Base-by-base conservation (phyloP, 64 coral and sea anemone genomes). In the Montipora sp. region DNA sequence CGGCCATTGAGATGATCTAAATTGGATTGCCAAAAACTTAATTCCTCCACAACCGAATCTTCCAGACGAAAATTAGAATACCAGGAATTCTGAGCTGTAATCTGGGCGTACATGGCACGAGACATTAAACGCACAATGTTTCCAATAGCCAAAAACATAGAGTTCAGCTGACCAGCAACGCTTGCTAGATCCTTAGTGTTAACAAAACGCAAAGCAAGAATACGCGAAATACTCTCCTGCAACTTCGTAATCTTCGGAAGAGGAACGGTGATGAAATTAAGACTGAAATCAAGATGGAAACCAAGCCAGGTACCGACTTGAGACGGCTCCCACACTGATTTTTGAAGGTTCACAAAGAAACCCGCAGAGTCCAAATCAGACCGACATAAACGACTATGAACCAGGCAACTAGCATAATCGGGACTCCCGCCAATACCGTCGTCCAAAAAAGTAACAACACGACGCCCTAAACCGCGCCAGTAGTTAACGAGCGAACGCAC, bases 91-190 rank as follows among this genome's bases (percentile, higher is more conserved):
- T 78, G 75, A 3, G 57, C 79, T 84, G 89, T 61, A 72, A 92
- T 73, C 51, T 79, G 60, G 3, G 93, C 22, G 51, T 80, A 91
- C 80, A 87, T 87, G 27, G 76, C 24, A 7, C 77, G 66, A 57
- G 94, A 63, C 77, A 91, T 87, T 13, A 95, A 83, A 8, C 83
- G 66, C 23, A 46, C 75, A 18, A 48, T 68, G 83, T 95, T 95
- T 3, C 94, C 94, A 15, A 94, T 48, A 19, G 87, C 77, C 50
- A 55, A 75, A 73, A 73, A 88, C 84, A 93, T 89, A 45, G 87
- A 90, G 44, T 69, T 90, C 8, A 90, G 48, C 47, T 90, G 81
- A 77, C 93, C 88, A 48, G 90, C 47, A 18, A 92, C 65, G 69
- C 70, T 73, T 19, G 89, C 59, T 5, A 93, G 22, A 11, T 78